Evolutionary conservation across 2,888 invertebrate species (phyloP), one percentile per base, ranked within the genome.

Genomic region (Drosophila atripex): DNA sequence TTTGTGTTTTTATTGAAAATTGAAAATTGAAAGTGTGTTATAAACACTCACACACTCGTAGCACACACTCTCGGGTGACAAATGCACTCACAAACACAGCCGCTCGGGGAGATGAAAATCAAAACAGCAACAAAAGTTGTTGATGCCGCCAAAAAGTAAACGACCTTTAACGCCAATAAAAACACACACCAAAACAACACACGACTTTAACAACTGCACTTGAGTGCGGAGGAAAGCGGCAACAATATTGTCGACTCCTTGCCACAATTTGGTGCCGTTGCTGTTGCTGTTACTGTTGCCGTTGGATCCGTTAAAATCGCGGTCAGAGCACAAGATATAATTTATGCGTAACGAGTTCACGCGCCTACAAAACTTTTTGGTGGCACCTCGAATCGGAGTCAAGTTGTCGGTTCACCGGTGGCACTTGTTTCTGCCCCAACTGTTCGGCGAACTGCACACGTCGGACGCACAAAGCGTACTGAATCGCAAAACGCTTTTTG

Each of bases 161-260:
- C 90, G 90, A 89, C 90, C 90, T 89, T 90, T 90, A 88, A 75
- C 77, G 86, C 89, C 89, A 88, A 89, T 88, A 83, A 89, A 86
- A 85, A 80, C 69, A 60, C 65, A 66, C 52, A 53, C 64, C 9
- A 46, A 54, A 61, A 59, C 47, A 60, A 54, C 35, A 35, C 55
- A 53, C 47, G 21, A 39, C 56, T 66, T 71, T 68, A 71, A 60
- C 63, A 64, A 38, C 65, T 56, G 39, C 68, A 64, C n/a, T 60
- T 50, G 11, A 32, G 21, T 18, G 21, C 21, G 43, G 43, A 21
- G 72, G 65, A 86, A 78, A 83, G 73, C 71, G 73, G 80, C 74
- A 75, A 61, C 77, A 79, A 73, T 63, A 68, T 64, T 73, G 73
- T 53, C 70, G 66, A 85, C 70, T 80, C 86, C 80, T 79, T 80